Conservation (phyloP, 2,888 invertebrate species). For the Rhaphigaster nebulosa region DNA sequence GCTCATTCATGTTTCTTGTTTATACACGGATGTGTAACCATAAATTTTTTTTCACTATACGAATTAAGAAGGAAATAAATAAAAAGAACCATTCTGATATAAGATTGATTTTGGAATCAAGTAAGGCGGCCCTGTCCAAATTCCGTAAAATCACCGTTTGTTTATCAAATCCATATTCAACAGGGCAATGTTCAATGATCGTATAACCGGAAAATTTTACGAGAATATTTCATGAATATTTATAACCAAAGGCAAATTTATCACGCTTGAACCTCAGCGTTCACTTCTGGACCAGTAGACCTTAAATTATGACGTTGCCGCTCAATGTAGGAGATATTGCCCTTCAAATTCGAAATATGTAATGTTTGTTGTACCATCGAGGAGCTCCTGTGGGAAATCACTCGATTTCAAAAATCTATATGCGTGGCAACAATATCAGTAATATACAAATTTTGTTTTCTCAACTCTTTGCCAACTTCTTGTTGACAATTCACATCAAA, state of each 20-base stretch:
- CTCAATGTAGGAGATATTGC: not conserved
- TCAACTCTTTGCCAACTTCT: no score
- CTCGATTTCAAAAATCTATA: no score
- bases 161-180: not conserved
- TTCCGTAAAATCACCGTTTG: not conserved
- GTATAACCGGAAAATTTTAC: constrained; percentile 20
- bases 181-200: not conserved
- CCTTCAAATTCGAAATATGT: not conserved
- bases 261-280: not conserved
- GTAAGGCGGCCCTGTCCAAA: not conserved
- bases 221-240: not conserved
- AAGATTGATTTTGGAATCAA: not conserved
- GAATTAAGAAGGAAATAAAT: not conserved
- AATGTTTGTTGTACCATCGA: not conserved
- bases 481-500: no score
- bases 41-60: no score
- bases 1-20: no score
- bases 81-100: not conserved
- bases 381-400: no score
- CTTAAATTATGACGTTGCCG: not conserved
- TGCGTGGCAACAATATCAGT: no score
- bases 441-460: no score
- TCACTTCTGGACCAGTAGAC: not conserved
- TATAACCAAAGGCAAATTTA: not conserved
- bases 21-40: no score